Base-by-base conservation (phyloP, 2,113 vertebrate species). In the Hippolais icterina region DNA sequence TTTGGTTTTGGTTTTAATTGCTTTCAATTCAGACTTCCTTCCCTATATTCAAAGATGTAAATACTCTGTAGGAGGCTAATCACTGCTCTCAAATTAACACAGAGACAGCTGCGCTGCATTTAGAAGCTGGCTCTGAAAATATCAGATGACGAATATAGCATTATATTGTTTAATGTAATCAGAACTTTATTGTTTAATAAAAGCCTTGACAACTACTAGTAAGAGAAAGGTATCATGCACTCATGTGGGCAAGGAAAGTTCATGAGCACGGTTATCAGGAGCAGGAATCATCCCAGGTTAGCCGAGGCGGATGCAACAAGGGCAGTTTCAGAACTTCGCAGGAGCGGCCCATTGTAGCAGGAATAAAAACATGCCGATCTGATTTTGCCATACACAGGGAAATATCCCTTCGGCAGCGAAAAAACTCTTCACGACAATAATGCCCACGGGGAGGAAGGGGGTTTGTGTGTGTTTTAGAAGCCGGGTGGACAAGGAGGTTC, bases 401-500 rank as follows among this genome's bases (percentile, higher is more conserved):
- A 76, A 64, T 35, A 50, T 6, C 8, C 42, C 8, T 35, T 63
- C 2, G 5, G 2, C 29, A 50, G 10, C 7, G 44, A 52, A 39
- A 46, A 65, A 49, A 4, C 3, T 11, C 57, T 41, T 33, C 29
- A 29, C 3, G 2, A 68, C 11, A 56, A 27, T 44, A 23, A 21
- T 7, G 11, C 24, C 23, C 5, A 27, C 4, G 5, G 5, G 1
- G 10, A 19, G 12, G 5, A 59, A 42, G 3, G 13, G 9, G 13
- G 7, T 25, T 9, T 12, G 7, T n/a, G 37, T 29, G 9, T 15
- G 20, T 27, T 31, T 19, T 39, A 53, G 54, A 92, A 72, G 39
- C 2, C 1, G 3, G 2, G 10, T 0, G 2, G 17, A 10, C 11
- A 37, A 37, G 24, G n/a, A n/a, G 25, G 3, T 39, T 41, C 19